phyloP scores from a whole-genome alignment of 2,113 vertebrate genomes.

The Oenanthe oenanthe region DNA sequence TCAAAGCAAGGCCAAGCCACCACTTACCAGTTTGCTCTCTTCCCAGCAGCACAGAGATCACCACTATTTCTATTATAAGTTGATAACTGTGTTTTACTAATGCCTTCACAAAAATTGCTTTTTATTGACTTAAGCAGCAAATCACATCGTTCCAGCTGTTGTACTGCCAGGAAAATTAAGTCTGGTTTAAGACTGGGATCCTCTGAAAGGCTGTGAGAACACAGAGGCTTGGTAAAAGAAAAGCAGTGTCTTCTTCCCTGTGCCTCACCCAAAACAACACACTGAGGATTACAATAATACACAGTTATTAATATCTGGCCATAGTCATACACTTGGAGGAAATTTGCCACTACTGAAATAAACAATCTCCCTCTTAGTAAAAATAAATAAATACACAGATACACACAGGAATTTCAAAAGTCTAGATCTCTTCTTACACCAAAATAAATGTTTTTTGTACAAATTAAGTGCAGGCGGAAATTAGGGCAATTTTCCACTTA shows the following conservation, averaged over 20 bases:
- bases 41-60: neutral
- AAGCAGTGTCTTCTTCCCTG: neutral
- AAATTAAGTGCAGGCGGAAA: neutral
- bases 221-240: neutral
- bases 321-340: neutral
- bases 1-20: neutral
- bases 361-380: neutral
- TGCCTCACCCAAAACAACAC: neutral
- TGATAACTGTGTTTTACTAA: neutral
- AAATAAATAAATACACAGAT: neutral
- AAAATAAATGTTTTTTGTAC: neutral
- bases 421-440: neutral
- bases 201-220: neutral
- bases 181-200: neutral
- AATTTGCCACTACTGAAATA: neutral
- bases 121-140: neutral
- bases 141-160: neutral
- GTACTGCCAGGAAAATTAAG: neutral
- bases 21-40: neutral
- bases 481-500: neutral
- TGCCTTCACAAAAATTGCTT: neutral
- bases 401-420: neutral
- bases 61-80: neutral
- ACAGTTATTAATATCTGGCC: neutral
- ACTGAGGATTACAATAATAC: neutral